Evolutionary conservation across 1,140 invertebrate species (phyloP), one percentile per base, ranked within the genome.

Genomic region (Rhagoletis zephyria): DNA sequence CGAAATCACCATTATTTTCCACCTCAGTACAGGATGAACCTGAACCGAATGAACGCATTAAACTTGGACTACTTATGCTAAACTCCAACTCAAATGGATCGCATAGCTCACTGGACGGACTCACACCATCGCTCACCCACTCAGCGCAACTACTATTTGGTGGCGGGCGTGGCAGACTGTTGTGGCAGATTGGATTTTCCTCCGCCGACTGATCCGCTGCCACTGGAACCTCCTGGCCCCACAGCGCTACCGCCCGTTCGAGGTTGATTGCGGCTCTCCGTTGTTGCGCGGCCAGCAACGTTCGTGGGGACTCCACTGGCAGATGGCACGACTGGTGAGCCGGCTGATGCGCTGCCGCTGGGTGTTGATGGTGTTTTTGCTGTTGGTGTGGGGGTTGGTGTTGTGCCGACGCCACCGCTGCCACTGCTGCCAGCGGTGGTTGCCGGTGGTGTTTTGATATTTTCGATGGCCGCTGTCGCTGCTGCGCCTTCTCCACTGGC

Each of bases 1-100:
- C 87, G 48, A 88, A 91, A 12, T 87, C 85, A 2, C 45, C 56
- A 19, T 74, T 67, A 10, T 85, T 65, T 12, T 51, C 87, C 10
- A 87, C 12, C n/a, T 60, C 87, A 6, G 88, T 87, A 42, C 85
- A 60, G 4, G 51, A 56, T 2, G 65, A 74, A 60, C 74, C 89
- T 59, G 91, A 93, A 86, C 87, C 87, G 14, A 86, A 89, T 14
- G 91, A 91, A 81, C 90, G 90, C 86, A 93, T 91, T 67, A 93
- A 89, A 89, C 92, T 93, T 56, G 92, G 92, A 88, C 92, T 93
- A 88, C 92, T 93, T 45, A 93, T 92, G 42, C 89, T 90, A 89
- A 91, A 89, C 86, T 92, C 92, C 85, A 92, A 74, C 48, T 89
- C 89, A 48, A 90, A 88, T 19, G 89, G 89, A 89, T 90, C 88